Evolutionary conservation across 2,113 vertebrate genomes (phyloP).

Genomic region (Actenoides hombroni): DNA sequence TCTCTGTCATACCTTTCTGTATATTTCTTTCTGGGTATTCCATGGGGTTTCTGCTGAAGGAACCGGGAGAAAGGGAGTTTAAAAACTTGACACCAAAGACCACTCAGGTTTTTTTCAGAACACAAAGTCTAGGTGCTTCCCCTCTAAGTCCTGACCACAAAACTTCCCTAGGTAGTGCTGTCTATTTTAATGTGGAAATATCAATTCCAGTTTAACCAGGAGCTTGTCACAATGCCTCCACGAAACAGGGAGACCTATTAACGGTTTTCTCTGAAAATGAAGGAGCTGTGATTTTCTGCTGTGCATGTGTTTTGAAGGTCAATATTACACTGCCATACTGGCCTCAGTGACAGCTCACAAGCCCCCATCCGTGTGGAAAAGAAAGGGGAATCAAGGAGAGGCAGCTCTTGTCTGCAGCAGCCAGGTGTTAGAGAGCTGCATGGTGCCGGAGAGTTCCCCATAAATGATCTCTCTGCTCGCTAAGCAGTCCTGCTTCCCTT

Average conservation of each 20-base stretch:
- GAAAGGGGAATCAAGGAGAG: neutral
- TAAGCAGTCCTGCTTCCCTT: neutral
- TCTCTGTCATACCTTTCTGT: neutral
- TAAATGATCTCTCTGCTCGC: neutral
- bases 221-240: neutral
- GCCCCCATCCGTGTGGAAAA: neutral
- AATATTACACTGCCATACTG: neutral
- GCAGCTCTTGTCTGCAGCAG: neutral
- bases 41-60: neutral
- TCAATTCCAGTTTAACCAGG: neutral
- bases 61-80: neutral
- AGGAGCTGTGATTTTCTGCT: neutral
- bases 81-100: neutral
- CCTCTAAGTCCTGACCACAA: neutral
- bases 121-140: neutral
- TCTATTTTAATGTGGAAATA: neutral
- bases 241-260: neutral
- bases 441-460: neutral
- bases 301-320: neutral
- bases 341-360: neutral
- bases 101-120: neutral
- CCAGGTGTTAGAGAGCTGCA: neutral
- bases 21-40: neutral
- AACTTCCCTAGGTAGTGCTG: neutral
- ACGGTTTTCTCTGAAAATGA: neutral